phyloP scores from a whole-genome alignment of 2,113 vertebrate genomes.

The Pelusios castaneus region DNA sequence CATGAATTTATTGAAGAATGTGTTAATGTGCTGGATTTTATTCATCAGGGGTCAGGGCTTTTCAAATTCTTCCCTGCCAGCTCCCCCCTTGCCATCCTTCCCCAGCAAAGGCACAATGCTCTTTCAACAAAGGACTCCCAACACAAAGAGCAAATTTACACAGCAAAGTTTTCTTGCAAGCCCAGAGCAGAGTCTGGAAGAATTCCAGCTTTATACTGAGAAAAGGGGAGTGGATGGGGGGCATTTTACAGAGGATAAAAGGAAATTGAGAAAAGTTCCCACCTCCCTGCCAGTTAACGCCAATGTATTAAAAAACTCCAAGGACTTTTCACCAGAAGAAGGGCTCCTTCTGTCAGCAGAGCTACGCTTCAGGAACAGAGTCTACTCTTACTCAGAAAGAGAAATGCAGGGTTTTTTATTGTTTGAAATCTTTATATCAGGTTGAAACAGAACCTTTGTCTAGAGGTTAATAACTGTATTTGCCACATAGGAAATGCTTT shows the following conservation, averaged over 20 bases:
- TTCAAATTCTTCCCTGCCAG: conserved; percentile 80
- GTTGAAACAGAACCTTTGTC: background rate
- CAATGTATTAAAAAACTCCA: background rate
- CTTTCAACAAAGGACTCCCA: conserved; percentile 87
- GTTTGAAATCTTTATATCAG: background rate
- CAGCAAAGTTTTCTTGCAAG: conserved; percentile 89
- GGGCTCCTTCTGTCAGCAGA: background rate
- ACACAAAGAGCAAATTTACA: conserved; percentile 93
- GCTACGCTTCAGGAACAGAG: background rate
- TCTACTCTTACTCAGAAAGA: background rate
- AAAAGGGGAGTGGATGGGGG: conserved; percentile 62
- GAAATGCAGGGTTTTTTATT: background rate
- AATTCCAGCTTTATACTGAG: conserved; percentile 81
- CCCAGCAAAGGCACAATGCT: conserved; percentile 87
- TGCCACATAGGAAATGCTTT: background rate
- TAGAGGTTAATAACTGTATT: background rate
- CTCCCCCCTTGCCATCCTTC: conserved; percentile 73
- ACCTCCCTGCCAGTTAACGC: conserved; percentile 61
- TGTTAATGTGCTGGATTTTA: conserved; percentile 80
- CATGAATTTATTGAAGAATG: conserved; percentile 77
- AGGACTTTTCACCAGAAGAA: background rate
- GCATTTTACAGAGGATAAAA: conserved; percentile 70
- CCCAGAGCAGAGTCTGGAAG: conserved; percentile 87
- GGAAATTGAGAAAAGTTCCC: conserved; percentile 69
- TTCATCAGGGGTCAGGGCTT: conserved; percentile 81